Evolutionary conservation across 2,888 invertebrate genomes (phyloP).

Genomic region (Diarsia dahlii): DNA sequence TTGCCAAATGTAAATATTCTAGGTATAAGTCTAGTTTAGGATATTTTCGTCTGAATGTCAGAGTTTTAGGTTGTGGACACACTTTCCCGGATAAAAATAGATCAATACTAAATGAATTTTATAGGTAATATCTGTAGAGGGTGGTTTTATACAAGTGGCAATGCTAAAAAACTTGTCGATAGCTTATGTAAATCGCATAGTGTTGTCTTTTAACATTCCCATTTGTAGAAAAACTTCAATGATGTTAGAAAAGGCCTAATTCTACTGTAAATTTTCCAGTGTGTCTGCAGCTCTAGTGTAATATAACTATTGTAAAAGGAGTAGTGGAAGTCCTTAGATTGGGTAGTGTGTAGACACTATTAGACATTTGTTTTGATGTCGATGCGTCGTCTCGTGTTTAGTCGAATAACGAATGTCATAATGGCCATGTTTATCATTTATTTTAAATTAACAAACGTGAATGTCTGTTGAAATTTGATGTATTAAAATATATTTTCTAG

Average conservation of each 20-base stretch:
- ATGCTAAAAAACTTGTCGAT: conserved; percentile 32
- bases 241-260: conserved; percentile 64
- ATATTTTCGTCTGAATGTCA: conserved; percentile 79
- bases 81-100: conserved; percentile 48
- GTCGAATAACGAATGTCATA: conserved; percentile 72
- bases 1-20: conserved; percentile 89
- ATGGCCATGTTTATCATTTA: conserved; percentile 78
- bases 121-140: conserved; percentile 10
- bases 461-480: conserved; percentile 89
- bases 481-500: conserved; percentile 90
- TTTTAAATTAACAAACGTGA: conserved; percentile 83
- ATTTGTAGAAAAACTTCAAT: conserved; percentile 35
- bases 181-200: conserved; percentile 57
- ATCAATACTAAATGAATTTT: conserved; percentile 28
- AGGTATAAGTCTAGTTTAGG: conserved; percentile 65
- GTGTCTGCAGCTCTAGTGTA: conserved; percentile 82
- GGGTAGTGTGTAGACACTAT: conserved; percentile 71
- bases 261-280: conserved; percentile 63
- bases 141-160: conserved; percentile 17
- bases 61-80: conserved; percentile 80
- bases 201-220: conserved; percentile 30
- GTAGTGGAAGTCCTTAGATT: conserved; percentile 74
- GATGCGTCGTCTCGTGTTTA: conserved; percentile 72
- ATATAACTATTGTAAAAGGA: conserved; percentile 70
- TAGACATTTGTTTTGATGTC: conserved; percentile 68